These are phyloP conservation scores for Aethes cnicana DNA, from an alignment of 2,888 invertebrate genomes.

Conservation along the genomic window DNA sequence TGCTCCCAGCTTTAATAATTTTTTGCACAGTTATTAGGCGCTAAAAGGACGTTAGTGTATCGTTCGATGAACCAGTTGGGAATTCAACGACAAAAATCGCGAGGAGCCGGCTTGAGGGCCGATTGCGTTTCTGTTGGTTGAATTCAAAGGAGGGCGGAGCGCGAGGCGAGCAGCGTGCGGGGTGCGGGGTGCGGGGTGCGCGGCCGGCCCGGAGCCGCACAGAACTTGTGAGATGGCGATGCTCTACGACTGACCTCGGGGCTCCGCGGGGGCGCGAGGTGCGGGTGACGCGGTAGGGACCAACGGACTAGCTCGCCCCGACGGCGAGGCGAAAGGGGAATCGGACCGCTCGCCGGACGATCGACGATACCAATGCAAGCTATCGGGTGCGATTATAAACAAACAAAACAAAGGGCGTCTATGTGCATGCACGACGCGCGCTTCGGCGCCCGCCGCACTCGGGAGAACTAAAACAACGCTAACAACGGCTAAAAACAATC, in stretches of 20 bases:
- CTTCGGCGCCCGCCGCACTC: constrained; percentile 79
- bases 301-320: constrained; percentile 60
- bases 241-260: constrained; percentile 80
- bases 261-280: constrained; percentile 65
- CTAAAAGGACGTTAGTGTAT: constrained; percentile 18
- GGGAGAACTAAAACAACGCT: constrained; percentile 80
- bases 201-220: constrained; percentile 58
- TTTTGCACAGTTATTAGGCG: too few relatives aligned
- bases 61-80: constrained; percentile 25
- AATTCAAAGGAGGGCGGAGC: constrained; percentile 38
- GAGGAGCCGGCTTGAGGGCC: constrained; percentile 13
- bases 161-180: constrained; percentile 44
- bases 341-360: constrained; percentile 76
- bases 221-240: constrained; percentile 83
- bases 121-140: constrained; percentile 30
- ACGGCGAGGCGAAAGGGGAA: constrained; percentile 59
- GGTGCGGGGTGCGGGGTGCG: constrained; percentile 39
- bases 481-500: constrained; percentile 83
- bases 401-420: constrained; percentile 80
- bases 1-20: too few relatives aligned
- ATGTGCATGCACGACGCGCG: constrained; percentile 80
- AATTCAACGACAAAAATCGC: constrained; percentile 34
- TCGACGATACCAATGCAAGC: constrained; percentile 77
- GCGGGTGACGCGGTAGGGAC: constrained; percentile 58
- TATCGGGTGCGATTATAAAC: constrained; percentile 80